Evolutionary conservation across 2,797 vertebrate species (phyloP).

Genomic region (Nasua narica): DNA sequence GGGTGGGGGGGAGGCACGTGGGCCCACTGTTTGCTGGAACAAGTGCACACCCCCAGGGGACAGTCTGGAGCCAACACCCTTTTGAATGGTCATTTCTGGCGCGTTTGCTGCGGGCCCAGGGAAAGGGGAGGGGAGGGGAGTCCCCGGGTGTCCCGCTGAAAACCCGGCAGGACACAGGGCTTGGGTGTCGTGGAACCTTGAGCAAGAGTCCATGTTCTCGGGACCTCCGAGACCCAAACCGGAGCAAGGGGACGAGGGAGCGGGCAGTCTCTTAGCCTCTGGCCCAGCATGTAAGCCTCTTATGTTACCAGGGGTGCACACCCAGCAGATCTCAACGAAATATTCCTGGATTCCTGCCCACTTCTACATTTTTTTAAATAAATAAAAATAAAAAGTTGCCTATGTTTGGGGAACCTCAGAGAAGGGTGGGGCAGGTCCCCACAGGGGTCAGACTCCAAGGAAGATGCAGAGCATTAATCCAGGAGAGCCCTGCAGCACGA

Average conservation of each 20-base stretch:
- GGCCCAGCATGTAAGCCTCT: not conserved
- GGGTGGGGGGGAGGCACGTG: rapidly evolving
- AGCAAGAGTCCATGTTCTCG: not conserved
- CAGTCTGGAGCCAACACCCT: not conserved
- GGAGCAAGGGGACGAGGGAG: not conserved
- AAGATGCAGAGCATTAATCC: not conserved
- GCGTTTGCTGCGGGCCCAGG: not conserved
- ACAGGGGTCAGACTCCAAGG: not conserved
- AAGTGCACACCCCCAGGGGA: not conserved
- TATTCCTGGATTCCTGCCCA: conserved; percentile 31
- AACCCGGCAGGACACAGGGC: not conserved
- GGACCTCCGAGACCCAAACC: no score
- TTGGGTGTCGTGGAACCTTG: no score
- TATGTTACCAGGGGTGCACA: not conserved
- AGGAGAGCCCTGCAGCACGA: not conserved
- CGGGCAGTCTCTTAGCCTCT: no score
- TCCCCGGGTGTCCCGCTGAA: rapidly evolving
- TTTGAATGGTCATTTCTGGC: not conserved
- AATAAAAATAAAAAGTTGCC: conserved; percentile 20
- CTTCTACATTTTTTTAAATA: not conserved
- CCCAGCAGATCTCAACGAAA: not conserved
- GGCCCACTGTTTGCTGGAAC: not conserved
- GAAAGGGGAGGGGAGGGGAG: no score
- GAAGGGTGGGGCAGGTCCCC: not conserved
- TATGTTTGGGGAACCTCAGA: not conserved